phyloP scores from a whole-genome alignment of 2,113 vertebrate species.

The Lates calcarifer region DNA sequence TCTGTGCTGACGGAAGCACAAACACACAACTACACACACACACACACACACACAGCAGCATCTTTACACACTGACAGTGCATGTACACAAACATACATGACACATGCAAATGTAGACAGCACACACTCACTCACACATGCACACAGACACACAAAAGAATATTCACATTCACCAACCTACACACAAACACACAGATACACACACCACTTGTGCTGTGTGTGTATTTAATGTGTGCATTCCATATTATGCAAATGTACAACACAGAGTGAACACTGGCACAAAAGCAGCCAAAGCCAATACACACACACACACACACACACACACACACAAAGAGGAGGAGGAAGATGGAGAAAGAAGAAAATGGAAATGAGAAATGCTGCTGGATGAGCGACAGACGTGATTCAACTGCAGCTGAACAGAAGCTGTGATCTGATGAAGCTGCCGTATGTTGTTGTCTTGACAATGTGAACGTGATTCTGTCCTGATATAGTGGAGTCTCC shows the following conservation, averaged over 20 bases:
- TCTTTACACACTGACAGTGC: neutral
- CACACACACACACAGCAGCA: neutral
- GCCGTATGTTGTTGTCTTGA: too few species aligned
- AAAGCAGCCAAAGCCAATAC: neutral
- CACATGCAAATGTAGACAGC: too few species aligned
- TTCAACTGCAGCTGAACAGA: neutral
- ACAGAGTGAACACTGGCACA: slow-evolving; percentile 6
- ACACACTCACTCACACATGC: too few species aligned
- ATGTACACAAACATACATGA: neutral
- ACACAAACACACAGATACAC: too few species aligned
- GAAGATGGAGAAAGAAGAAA: neutral
- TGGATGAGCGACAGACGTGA: neutral
- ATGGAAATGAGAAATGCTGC: slow-evolving; percentile 8
- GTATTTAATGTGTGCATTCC: neutral
- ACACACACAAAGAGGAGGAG: neutral
- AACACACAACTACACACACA: neutral
- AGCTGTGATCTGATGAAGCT: neutral
- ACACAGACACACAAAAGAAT: too few species aligned
- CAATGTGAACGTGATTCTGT: too few species aligned
- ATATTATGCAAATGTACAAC: slow-evolving; percentile 46
- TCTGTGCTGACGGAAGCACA: slow-evolving; percentile 17
- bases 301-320: neutral
- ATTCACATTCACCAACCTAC: too few species aligned
- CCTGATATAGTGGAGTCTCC: too few species aligned
- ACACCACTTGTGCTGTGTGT: neutral